phyloP scores from a whole-genome alignment of 2,888 invertebrate species.

The Carpatolechia fugitivella region DNA sequence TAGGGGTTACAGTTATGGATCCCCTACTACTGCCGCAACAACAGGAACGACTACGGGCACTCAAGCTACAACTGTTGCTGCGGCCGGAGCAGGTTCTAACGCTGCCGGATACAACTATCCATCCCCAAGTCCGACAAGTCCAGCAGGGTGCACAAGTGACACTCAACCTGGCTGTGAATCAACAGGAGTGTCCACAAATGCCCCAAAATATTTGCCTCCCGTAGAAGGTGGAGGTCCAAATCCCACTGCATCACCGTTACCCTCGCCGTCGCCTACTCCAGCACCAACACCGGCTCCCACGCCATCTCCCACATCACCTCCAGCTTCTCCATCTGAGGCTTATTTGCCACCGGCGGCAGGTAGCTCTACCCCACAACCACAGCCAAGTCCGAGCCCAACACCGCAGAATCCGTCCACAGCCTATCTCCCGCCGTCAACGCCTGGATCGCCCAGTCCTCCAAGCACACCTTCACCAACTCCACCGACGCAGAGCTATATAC shows the following conservation, averaged over 20 bases:
- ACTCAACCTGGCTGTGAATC: conserved; percentile 12
- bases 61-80: conserved; percentile 9
- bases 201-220: conserved; percentile 63
- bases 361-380: background rate
- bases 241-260: background rate
- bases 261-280: background rate
- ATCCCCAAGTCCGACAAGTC: conserved; percentile 23
- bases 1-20: conserved; percentile 40
- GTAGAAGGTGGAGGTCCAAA: conserved; percentile 17
- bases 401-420: conserved; percentile 9
- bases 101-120: conserved; percentile 31
- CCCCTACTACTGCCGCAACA: conserved; percentile 20
- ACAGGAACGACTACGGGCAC: conserved; percentile 18
- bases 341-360: conserved; percentile 29
- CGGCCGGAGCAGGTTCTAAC: conserved; percentile 13
- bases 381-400: conserved; percentile 1
- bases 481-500: conserved; percentile 1
- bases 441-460: background rate
- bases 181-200: conserved; percentile 48
- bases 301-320: conserved; percentile 16
- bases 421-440: conserved; percentile 1
- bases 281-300: background rate
- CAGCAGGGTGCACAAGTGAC: conserved; percentile 12
- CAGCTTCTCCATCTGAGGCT: conserved; percentile 27
- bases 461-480: background rate